Conservation (phyloP, 64 coral and sea anemone species). For the Porites lutea region DNA sequence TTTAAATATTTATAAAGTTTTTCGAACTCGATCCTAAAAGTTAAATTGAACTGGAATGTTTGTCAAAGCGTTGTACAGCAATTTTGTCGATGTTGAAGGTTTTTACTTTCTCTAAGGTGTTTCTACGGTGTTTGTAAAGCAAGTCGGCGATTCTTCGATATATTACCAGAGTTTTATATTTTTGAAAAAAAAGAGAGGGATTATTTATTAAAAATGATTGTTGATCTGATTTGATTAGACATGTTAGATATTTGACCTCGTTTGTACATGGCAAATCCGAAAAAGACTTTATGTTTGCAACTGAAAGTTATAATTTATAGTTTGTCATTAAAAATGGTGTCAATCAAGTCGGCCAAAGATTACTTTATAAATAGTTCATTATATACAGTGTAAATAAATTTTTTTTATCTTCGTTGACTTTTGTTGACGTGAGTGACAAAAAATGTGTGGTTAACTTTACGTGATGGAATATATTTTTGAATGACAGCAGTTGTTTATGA, state of each 20-base stretch:
- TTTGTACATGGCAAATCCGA: neutral
- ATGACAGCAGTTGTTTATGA: too few species aligned
- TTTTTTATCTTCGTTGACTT: too few species aligned
- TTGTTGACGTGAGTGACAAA: too few species aligned
- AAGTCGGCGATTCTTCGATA: too few species aligned
- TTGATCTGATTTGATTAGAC: neutral
- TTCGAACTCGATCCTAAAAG: neutral
- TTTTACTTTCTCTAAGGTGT: neutral
- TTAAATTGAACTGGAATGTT: neutral
- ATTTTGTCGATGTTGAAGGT: neutral
- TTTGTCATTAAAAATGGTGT: neutral
- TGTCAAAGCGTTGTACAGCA: neutral
- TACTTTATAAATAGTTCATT: neutral
- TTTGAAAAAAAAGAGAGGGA: neutral
- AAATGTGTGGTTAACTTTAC: too few species aligned
- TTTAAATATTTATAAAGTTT: too few species aligned
- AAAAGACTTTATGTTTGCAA: neutral
- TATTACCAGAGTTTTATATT: neutral
- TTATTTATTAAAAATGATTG: conserved; percentile 39
- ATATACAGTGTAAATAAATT: neutral
- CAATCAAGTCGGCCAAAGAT: too few species aligned
- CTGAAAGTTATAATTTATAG: neutral
- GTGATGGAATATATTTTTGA: too few species aligned
- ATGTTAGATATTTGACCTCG: neutral
- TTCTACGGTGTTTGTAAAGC: too few species aligned